Evolutionary conservation across 2,797 vertebrate species (phyloP).

Genomic region (Phrynocephalus guinanensis): DNA sequence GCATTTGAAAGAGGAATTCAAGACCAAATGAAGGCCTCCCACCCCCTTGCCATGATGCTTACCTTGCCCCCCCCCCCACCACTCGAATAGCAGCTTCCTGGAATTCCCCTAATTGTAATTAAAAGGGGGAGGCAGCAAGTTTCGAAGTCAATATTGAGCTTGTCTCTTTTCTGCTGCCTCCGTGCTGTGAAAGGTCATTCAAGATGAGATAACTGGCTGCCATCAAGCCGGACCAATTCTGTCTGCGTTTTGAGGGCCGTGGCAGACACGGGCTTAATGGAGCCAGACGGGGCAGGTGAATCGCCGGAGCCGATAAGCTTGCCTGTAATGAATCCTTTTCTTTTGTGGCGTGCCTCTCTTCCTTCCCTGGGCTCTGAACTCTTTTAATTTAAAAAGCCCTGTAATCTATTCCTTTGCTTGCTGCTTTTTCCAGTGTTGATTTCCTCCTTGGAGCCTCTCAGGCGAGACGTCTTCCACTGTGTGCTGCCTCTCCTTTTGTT

Average conservation of each 20-base stretch:
- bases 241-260: neutral
- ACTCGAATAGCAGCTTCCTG: neutral
- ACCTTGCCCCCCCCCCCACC: neutral
- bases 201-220: conserved; percentile 38
- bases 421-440: conserved; percentile 43
- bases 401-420: conserved; percentile 57
- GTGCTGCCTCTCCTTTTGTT: neutral
- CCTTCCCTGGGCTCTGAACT: conserved; percentile 49
- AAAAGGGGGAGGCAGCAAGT: neutral
- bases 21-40: too few species aligned
- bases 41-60: neutral
- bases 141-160: conserved; percentile 18
- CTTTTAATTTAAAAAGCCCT: conserved; percentile 60
- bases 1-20: too few species aligned
- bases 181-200: conserved; percentile 10
- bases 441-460: conserved; percentile 31
- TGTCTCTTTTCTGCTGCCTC: conserved; percentile 31
- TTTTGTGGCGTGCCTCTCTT: conserved; percentile 44
- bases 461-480: neutral
- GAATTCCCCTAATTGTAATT: conserved; percentile 1
- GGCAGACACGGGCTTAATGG: conserved; percentile 5
- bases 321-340: conserved; percentile 46
- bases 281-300: conserved; percentile 36
- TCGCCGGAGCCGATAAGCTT: conserved; percentile 26
- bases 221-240: neutral